Percentiles rank a stretch among this genome's conserved stretches.
Evolutionary conservation across 2,113 vertebrate species (phyloP).

Genomic region (Phrynosoma blainvillii): DNA sequence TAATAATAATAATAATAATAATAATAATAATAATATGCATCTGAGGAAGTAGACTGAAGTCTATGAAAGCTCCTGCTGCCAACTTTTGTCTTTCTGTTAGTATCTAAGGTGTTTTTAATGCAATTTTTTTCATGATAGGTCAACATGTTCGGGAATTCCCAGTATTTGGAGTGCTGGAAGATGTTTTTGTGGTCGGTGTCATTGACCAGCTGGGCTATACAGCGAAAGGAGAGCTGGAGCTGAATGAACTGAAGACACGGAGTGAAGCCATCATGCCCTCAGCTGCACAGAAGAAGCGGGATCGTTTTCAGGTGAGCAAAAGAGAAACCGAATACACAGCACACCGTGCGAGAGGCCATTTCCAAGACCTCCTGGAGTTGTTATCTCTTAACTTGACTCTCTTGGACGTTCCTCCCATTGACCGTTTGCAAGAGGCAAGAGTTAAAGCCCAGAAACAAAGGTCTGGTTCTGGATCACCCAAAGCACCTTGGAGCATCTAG

Average conservation of each 20-base stretch:
- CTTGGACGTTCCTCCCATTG: slow-evolving; percentile 73
- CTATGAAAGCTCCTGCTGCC: no score
- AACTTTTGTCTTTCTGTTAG: no score
- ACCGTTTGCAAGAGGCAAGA: slow-evolving; percentile 56
- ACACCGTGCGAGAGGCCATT: slow-evolving; percentile 52
- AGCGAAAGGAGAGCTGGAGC: slow-evolving; percentile 71
- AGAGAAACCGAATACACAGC: neutral
- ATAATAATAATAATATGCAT: no score
- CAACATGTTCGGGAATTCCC: slow-evolving; percentile 76
- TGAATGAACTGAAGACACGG: slow-evolving; percentile 70
- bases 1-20: no score
- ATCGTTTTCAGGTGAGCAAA: slow-evolving; percentile 68
- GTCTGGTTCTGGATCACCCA: no score
- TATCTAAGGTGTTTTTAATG: no score
- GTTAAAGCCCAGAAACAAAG: no score
- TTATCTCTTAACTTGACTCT: slow-evolving; percentile 66
- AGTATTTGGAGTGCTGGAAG: slow-evolving; percentile 78
- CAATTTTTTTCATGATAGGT: slow-evolving; percentile 40
- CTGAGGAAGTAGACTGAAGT: no score
- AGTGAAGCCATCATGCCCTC: slow-evolving; percentile 46
- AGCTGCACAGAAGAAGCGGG: slow-evolving; percentile 66
- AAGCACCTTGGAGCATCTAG: no score
- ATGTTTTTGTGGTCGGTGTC: slow-evolving; percentile 72
- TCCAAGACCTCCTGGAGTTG: slow-evolving; percentile 75
- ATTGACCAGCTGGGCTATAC: slow-evolving; percentile 78